Base-by-base conservation (phyloP, 2,797 vertebrate genomes). In the Ceryle rudis region DNA sequence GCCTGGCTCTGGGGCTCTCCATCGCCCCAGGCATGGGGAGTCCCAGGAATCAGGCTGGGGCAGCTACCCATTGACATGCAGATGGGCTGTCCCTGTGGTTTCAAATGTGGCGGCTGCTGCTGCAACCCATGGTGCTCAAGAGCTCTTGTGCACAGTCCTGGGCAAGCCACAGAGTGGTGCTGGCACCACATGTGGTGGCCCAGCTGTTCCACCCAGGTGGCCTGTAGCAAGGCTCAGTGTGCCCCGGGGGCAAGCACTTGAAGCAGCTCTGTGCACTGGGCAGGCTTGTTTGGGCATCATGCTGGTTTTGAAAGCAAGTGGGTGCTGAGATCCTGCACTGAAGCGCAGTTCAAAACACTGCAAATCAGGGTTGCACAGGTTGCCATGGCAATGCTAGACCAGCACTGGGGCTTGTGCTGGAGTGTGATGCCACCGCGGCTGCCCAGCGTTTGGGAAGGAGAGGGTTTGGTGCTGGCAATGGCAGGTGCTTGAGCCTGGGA, bases 341-440 rank as follows among this genome's bases (percentile, higher is more conserved):
- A 26, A 33, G 28, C 6, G 20, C 11, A 55, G 13, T 41, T 61
- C 35, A 69, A 89, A 81, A 0, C 55, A 44, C 16, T 19, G 0
- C 10, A 26, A 54, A 49, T 2, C 0, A 3, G 29, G 39, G n/a
- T 49, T 58, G 64, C 1, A 1, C 1, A 1, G 9, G 54, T 85
- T 89, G 73, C 66, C 67, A 8, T 3, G 83, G 66, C 0, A 5
- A n/a, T 2, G 14, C 17, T n/a, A 51, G 47, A 44, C 81, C 0
- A 0, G 61, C 39, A 2, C 33, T 5, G 42, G 37, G 31, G 64
- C 19, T 62, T 29, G 23, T 1, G 10, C 52, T 41, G 86, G 22
- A 61, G 49, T 1, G 7, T 0, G 11, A 14, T 80, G 54, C 18
- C 67, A 5, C 26, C 0, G 1, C 0, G 4, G 41, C 44, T 55